Conservation (phyloP, 2,888 invertebrate species). For the Archaeoteleia sp. region DNA sequence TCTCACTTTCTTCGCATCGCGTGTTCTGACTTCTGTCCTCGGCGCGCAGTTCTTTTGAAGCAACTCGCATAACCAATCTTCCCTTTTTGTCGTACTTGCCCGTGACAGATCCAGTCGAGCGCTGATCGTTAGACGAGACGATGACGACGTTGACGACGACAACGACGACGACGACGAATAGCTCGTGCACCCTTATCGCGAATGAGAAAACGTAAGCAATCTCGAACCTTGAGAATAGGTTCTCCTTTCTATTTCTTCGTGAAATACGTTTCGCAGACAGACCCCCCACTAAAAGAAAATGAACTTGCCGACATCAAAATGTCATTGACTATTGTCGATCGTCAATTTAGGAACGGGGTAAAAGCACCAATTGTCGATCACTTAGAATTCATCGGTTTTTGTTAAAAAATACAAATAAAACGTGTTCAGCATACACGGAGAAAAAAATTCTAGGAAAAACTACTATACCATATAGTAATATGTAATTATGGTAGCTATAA, state of each 20-base stretch:
- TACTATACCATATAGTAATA: too few species aligned
- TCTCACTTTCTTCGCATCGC: not conserved
- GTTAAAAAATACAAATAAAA: too few species aligned
- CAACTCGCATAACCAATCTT: not conserved
- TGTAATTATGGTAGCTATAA: too few species aligned
- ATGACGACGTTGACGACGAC: conserved; percentile 1
- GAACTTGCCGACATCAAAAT: too few species aligned
- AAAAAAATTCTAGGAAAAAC: too few species aligned
- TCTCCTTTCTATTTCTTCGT: not conserved
- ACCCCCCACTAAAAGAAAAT: too few species aligned
- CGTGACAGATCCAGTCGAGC: conserved; percentile 1
- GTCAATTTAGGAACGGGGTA: too few species aligned
- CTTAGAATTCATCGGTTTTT: too few species aligned
- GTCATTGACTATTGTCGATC: too few species aligned
- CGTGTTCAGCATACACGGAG: too few species aligned
- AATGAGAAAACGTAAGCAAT: conserved; percentile 1
- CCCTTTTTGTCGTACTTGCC: conserved; percentile 1
- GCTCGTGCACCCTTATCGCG: not conserved
- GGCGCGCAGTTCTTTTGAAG: not conserved
- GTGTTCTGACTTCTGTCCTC: not conserved
- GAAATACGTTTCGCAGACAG: not conserved
- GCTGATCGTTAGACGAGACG: conserved; percentile 1
- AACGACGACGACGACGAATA: not conserved
- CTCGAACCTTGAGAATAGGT: not conserved
- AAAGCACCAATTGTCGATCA: too few species aligned